Conservation (phyloP, 2,888 invertebrate genomes). For the Archaeoteleia sp. region DNA sequence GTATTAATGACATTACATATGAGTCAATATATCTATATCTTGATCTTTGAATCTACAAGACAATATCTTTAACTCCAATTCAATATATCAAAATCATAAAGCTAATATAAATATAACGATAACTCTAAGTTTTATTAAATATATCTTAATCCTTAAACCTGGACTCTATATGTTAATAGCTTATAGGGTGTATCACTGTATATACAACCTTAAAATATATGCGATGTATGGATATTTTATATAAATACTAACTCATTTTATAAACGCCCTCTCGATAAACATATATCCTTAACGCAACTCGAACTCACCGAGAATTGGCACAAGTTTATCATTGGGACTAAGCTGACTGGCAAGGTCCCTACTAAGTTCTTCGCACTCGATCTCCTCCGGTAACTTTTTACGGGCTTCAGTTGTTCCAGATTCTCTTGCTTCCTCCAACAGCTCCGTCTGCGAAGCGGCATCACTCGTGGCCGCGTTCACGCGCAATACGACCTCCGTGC, state of each 20-base stretch:
- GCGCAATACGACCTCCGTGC: conserved; percentile 80
- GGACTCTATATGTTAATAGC: too few species aligned
- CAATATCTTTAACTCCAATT: too few species aligned
- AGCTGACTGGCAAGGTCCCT: conserved; percentile 80
- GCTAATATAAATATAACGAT: too few species aligned
- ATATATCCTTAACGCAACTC: not conserved
- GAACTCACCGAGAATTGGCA: conserved; percentile 77
- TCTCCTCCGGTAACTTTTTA: conserved; percentile 83
- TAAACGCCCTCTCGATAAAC: not conserved
- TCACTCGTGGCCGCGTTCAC: conserved; percentile 80
- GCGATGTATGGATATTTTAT: too few species aligned
- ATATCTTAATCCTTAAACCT: too few species aligned
- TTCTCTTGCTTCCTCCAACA: conserved; percentile 65
- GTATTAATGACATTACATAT: too few species aligned
- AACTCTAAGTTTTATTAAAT: too few species aligned
- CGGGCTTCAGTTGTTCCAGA: conserved; percentile 73
- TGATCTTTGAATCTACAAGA: too few species aligned
- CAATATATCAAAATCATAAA: not conserved
- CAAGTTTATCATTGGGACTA: conserved; percentile 80
- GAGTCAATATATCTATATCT: too few species aligned
- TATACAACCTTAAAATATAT: too few species aligned
- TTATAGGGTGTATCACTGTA: too few species aligned
- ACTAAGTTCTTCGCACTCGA: conserved; percentile 85
- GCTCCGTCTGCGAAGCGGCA: conserved; percentile 79
- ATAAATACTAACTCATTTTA: too few species aligned